Evolutionary conservation across 2,888 invertebrate genomes (phyloP).

Genomic region (Oscheius onirici): DNA sequence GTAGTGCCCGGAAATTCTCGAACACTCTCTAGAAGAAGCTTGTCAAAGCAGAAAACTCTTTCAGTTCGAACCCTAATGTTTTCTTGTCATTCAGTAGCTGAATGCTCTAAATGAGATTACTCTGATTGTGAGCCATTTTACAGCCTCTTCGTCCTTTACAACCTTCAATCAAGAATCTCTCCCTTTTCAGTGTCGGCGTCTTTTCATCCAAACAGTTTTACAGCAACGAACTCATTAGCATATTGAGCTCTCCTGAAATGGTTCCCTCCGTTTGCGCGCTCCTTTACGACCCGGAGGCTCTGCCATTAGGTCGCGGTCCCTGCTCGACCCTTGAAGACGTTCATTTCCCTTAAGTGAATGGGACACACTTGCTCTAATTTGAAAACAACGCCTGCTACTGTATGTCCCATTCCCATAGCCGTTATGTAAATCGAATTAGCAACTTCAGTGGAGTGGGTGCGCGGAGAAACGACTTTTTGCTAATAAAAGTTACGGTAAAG

Average conservation of each 20-base stretch:
- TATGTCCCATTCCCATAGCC: background rate
- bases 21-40: no score
- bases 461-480: conserved; percentile 8
- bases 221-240: conserved; percentile 21
- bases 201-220: no score
- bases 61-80: no score
- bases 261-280: conserved; percentile 21
- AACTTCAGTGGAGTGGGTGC: conserved; percentile 1
- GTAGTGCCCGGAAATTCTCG: no score
- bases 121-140: no score
- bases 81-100: no score
- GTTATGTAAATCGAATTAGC: conserved; percentile 35
- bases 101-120: no score
- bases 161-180: no score
- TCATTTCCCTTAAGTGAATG: conserved; percentile 21
- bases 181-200: no score
- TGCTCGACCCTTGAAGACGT: conserved; percentile 14
- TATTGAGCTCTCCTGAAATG: conserved; percentile 25
- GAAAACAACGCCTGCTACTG: conserved; percentile 1
- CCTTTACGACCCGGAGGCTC: conserved; percentile 15
- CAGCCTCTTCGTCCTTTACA: no score
- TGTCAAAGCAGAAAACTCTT: no score
- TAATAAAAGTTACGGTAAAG: conserved; percentile 9
- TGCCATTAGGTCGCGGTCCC: conserved; percentile 15
- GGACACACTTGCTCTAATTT: background rate